Conservation (phyloP, 1,140 invertebrate species). For the Drosophila guanche region DNA sequence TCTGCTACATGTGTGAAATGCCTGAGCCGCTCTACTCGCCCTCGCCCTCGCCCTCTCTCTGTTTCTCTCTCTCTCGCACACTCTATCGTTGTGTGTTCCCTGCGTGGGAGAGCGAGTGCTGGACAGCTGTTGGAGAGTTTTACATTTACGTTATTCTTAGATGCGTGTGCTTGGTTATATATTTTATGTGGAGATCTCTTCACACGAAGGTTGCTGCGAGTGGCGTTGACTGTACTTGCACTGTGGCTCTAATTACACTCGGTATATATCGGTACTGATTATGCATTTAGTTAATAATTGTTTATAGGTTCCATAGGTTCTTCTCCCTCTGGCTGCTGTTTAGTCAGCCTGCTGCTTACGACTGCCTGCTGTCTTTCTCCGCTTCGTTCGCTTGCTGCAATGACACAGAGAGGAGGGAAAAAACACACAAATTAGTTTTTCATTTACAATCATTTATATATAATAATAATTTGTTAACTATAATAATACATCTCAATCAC, state of each 20-base stretch:
- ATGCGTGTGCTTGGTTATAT: slow-evolving; percentile 29
- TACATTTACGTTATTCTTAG: slow-evolving; percentile 8
- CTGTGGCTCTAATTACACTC: slow-evolving; percentile 15
- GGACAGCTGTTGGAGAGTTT: slow-evolving; percentile 38
- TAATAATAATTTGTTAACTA: slow-evolving; percentile 34
- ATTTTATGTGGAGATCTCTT: slow-evolving; percentile 72
- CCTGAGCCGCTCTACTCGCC: slow-evolving; percentile 15
- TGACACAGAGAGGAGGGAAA: slow-evolving; percentile 43
- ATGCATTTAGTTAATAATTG: slow-evolving; percentile 68
- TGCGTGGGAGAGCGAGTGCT: slow-evolving; percentile 8
- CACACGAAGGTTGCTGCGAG: slow-evolving; percentile 71
- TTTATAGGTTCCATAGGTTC: slow-evolving; percentile 43
- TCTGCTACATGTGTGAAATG: slow-evolving; percentile 22
- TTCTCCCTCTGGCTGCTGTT: slow-evolving; percentile 5
- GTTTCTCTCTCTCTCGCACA: not conserved
- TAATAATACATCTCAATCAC: no score
- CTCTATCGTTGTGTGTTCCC: not conserved
- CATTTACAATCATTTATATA: slow-evolving; percentile 13
- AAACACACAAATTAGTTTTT: slow-evolving; percentile 45
- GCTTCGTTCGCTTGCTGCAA: slow-evolving; percentile 59
- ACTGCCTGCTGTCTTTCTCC: slow-evolving; percentile 75
- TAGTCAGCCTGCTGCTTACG: slow-evolving; percentile 47
- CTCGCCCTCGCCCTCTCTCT: no score
- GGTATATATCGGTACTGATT: slow-evolving; percentile 15
- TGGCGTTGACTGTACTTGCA: slow-evolving; percentile 74